Conservation (phyloP, 2,113 vertebrate genomes). For the Protobothrops flavoviridis region DNA sequence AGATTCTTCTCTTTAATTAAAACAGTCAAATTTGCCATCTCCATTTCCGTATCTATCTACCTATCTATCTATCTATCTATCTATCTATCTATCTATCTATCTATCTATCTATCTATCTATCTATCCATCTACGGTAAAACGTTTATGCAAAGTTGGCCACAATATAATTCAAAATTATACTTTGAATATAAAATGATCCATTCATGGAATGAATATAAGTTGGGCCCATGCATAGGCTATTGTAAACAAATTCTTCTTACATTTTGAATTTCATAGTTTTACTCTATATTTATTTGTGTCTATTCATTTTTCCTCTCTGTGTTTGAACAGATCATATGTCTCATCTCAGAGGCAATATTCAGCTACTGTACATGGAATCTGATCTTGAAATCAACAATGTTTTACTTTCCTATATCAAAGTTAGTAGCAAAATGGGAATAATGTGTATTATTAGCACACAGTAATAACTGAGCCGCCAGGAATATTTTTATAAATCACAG, state of each 20-base stretch:
- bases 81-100: too few relatives aligned
- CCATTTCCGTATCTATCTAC: not conserved
- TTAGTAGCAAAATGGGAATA: slow-evolving; percentile 34
- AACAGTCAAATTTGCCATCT: not conserved
- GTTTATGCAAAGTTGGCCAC: not conserved
- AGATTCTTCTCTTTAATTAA: not conserved
- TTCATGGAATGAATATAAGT: slow-evolving; percentile 6
- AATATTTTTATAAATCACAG: slow-evolving; percentile 10
- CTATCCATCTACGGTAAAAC: not conserved
- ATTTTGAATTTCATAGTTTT: not conserved
- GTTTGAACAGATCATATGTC: slow-evolving; percentile 2
- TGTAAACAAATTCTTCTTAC: slow-evolving; percentile 33
- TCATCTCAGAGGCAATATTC: slow-evolving; percentile 26
- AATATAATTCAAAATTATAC: not conserved
- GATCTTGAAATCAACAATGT: slow-evolving; percentile 23
- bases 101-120: too few relatives aligned
- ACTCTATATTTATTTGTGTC: slow-evolving; percentile 9
- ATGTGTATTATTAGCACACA: slow-evolving; percentile 3
- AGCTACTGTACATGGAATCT: not conserved
- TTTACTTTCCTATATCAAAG: slow-evolving; percentile 32
- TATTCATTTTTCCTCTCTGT: slow-evolving; percentile 11
- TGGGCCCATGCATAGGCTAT: slow-evolving; percentile 17
- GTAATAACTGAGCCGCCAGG: slow-evolving; percentile 8
- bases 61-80: too few relatives aligned
- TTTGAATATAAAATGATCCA: slow-evolving; percentile 6